A percentile compares a stretch with the other conserved stretches of the same genome.
Conservation (phyloP, 2,797 vertebrate species). For the Selene dorsalis region DNA sequence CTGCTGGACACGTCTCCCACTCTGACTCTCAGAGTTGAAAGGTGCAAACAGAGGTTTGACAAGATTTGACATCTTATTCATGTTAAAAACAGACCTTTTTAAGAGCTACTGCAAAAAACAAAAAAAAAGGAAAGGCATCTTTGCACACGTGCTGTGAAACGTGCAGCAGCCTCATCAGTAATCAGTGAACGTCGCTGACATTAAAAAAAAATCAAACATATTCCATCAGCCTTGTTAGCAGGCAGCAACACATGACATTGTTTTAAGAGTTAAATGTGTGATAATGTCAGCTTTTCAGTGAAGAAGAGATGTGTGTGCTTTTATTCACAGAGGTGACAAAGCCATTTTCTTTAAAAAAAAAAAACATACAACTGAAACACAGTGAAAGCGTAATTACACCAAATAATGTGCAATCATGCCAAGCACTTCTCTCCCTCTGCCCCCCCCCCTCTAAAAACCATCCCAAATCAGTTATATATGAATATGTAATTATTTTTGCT, state of each 20-base stretch:
- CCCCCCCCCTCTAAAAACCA: slow-evolving; percentile 33
- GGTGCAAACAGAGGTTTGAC: slow-evolving; percentile 37
- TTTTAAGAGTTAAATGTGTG: slow-evolving; percentile 36
- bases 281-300: slow-evolving; percentile 44
- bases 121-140: not conserved
- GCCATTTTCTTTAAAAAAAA: slow-evolving; percentile 33
- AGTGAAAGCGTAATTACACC: slow-evolving; percentile 70
- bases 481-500: slow-evolving; percentile 72
- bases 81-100: slow-evolving; percentile 52
- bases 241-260: slow-evolving; percentile 24
- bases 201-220: slow-evolving; percentile 37
- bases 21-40: slow-evolving; percentile 63
- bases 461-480: slow-evolving; percentile 71
- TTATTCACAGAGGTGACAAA: slow-evolving; percentile 61
- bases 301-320: slow-evolving; percentile 19
- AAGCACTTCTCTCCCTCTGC: slow-evolving; percentile 27
- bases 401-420: slow-evolving; percentile 73
- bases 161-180: slow-evolving; percentile 44
- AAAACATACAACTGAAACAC: slow-evolving; percentile 39
- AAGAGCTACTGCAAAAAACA: not conserved
- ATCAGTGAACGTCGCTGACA: slow-evolving; percentile 46
- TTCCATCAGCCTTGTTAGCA: slow-evolving; percentile 50
- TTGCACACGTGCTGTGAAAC: slow-evolving; percentile 12
- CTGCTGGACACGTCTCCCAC: slow-evolving; percentile 49
- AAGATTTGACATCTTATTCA: slow-evolving; percentile 57